phyloP scores from a whole-genome alignment of 2,797 vertebrate genomes.

The Eulemur coronatus region DNA sequence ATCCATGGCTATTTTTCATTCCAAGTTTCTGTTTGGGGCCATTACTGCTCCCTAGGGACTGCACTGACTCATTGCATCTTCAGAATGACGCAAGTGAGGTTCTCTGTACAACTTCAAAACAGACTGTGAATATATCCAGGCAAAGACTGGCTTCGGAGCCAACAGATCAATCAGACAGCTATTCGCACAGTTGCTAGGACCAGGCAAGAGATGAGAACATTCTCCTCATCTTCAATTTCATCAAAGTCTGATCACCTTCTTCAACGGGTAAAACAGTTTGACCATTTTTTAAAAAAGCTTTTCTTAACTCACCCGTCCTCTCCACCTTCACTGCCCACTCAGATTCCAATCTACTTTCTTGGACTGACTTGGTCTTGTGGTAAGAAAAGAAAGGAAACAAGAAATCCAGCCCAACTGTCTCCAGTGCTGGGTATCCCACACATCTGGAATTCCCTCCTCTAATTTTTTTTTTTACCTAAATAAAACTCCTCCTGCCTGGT shows the following conservation, averaged over 20 bases:
- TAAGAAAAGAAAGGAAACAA: neutral
- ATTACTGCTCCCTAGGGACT: slow-evolving; percentile 82
- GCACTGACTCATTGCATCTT: slow-evolving; percentile 82
- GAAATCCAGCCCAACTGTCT: neutral
- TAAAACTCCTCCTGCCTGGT: neutral
- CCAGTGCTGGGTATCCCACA: neutral
- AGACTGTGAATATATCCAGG: slow-evolving; percentile 74
- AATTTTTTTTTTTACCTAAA: neutral
- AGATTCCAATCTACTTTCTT: neutral
- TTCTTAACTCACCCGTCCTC: neutral
- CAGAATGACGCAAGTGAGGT: slow-evolving; percentile 83
- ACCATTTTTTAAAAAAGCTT: neutral
- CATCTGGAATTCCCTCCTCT: neutral
- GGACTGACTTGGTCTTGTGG: neutral
- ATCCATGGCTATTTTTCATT: slow-evolving; percentile 68
- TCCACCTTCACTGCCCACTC: neutral
- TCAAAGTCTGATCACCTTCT: neutral
- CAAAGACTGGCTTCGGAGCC: slow-evolving; percentile 61
- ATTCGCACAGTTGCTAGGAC: neutral
- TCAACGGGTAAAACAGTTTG: too few species aligned
- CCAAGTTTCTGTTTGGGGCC: slow-evolving; percentile 82
- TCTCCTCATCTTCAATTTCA: neutral
- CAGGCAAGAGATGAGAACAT: rapidly evolving
- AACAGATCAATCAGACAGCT: slow-evolving; percentile 19
- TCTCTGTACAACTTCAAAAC: slow-evolving; percentile 82